Conservation (phyloP, 2,113 vertebrate genomes). For the Balaeniceps rex region DNA sequence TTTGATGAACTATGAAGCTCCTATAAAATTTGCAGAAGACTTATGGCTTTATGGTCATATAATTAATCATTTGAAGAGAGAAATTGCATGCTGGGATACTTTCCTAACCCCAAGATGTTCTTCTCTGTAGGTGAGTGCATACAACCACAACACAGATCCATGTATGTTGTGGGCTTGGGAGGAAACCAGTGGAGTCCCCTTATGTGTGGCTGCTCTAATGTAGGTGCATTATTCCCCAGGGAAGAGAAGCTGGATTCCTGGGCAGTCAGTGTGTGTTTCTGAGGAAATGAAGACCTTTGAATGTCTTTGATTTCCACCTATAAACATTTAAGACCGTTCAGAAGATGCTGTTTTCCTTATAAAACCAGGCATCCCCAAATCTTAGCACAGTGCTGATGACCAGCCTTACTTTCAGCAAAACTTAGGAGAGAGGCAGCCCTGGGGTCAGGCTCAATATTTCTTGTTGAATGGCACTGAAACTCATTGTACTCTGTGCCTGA, state of each 20-base stretch:
- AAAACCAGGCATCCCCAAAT: not conserved
- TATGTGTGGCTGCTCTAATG: fast-evolving
- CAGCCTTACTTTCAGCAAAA: not conserved
- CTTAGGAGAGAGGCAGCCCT: not conserved
- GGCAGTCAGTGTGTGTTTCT: not conserved
- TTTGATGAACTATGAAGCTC: not conserved
- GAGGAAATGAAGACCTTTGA: not conserved
- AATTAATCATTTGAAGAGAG: not conserved
- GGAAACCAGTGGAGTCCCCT: fast-evolving
- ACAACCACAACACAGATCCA: not conserved
- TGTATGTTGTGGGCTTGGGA: not conserved
- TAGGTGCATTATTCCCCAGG: not conserved
- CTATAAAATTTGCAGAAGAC: not conserved
- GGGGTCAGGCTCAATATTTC: not conserved
- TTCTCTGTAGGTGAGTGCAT: not conserved
- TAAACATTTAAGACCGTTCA: not conserved
- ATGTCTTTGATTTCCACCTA: not conserved
- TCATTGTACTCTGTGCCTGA: not conserved
- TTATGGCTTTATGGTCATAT: not conserved
- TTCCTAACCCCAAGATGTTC: not conserved
- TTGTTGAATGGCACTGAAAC: not conserved
- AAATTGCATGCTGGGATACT: not conserved
- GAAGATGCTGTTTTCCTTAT: not conserved
- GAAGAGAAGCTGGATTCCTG: not conserved
- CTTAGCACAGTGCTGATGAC: not conserved